A percentile compares a stretch with the other conserved stretches of the same genome.
These are phyloP conservation scores for Molossus molossus DNA, from an alignment of 2,797 vertebrate species.

Conservation along the genomic window DNA sequence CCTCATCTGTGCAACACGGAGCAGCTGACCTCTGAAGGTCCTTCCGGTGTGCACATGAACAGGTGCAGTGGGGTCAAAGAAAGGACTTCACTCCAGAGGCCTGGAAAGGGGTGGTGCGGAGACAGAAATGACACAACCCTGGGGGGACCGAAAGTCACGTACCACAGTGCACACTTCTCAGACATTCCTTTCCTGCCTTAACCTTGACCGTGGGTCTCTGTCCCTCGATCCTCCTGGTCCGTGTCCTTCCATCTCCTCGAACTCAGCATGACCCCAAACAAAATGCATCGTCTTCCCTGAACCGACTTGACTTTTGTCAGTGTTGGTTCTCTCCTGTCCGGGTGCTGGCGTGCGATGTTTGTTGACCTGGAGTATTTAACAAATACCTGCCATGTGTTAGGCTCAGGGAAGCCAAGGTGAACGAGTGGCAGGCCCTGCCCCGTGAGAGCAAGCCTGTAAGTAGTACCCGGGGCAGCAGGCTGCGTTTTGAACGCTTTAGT, in stretches of 20 bases:
- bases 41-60: not conserved
- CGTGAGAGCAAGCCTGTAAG: not conserved
- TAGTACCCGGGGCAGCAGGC: fast-evolving
- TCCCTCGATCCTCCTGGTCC: not conserved
- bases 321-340: not conserved
- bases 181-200: not conserved
- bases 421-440: not conserved
- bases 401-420: not conserved
- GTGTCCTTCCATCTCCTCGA: not conserved
- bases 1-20: not conserved
- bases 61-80: not conserved
- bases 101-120: not conserved
- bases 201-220: not conserved
- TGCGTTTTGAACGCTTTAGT: not conserved
- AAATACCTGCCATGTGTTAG: not conserved
- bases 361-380: not conserved
- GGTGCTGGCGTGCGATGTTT: not conserved
- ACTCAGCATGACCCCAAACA: not conserved
- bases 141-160: not conserved
- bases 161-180: not conserved
- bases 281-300: not conserved
- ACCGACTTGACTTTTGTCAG: not conserved
- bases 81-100: not conserved
- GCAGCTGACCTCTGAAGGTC: not conserved
- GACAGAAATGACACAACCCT: not conserved